Base-by-base conservation (phyloP, 1,140 invertebrate genomes). In the Leptopilina clavipes region DNA sequence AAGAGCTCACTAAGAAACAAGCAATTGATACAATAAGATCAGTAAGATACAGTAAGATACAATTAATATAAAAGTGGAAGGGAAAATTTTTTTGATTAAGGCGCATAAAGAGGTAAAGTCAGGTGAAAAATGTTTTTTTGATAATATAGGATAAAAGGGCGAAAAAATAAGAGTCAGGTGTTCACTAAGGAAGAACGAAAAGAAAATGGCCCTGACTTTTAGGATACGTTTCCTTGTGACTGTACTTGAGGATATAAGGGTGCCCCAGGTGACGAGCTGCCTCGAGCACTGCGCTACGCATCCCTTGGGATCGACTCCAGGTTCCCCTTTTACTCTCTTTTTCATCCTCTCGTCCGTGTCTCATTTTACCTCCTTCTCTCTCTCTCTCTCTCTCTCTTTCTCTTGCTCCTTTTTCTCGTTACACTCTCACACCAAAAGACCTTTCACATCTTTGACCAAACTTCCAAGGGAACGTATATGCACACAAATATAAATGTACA, bases 261-360 rank as follows among this genome's bases (percentile, higher is more conserved):
- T 85, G 86, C 88, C 87, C 86, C 87, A 89, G 86, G 87, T 89
- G 87, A 89, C 86, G 87, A 88, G 87, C 85, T 85, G 87, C 87
- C 87, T 88, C 85, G 84, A 86, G 86, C 86, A 84, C 84, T 79
- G 86, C 84, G 82, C 86, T 88, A 88, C 86, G 86, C 83, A 84
- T 84, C 87, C 85, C 86, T 40, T 80, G 87, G 85, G 87, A 87
- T 79, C 83, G 80, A 85, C 85, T 87, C 82, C 81, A 74, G 75
- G 77, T 81, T 74, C 78, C 81, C 80, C 79, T 56, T 74, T 43
- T 73, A 70, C 72, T 48, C 54, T 76, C 56, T 76, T 73, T 76
- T 52, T 19, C 72, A 40, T 43, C 77, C 76, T 73, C 78, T 11
- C 11, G 31, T 72, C 74, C 71, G 52, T 75, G 48, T 75, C 70